Base-by-base conservation (phyloP, 2,797 vertebrate species). In the Ctenopoma kingsleyae region DNA sequence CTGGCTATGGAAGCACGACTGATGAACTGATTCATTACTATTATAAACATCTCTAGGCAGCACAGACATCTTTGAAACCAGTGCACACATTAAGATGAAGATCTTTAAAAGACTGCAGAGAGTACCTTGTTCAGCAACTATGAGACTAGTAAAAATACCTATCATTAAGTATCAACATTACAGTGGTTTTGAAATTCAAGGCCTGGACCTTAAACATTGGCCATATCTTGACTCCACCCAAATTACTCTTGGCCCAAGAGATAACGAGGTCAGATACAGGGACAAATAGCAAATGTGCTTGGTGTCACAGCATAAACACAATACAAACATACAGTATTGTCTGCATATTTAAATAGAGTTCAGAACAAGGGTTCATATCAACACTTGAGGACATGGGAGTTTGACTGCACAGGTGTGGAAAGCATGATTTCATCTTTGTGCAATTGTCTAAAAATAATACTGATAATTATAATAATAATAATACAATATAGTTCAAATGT, bases 11-110 rank as follows among this genome's bases (percentile, higher is more conserved):
- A 72, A 60, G 23, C 59, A 67, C 19, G 20, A 20, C 67, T 47
- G 58, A 83, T 73, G 27, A 84, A 80, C 57, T 19, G 49, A 80
- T 76, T 74, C 63, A 83, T 90, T 87, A 81, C 44, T 48, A 83
- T 70, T 82, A 81, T 57, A 62, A 87, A 88, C 66, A 84, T 77
- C 85, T 78, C 20, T 52, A 35, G 71, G 85, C 62, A 9, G 50
- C n/a, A 43, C 55, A 48, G 56, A 52, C 43, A 48, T 44, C 41
- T 63, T 74, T 77, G 55, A 56, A 55, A 66, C 61, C 35, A 25
- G 69, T 57, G 67, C 68, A 78, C 72, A 65, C 30, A 81, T 80
- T 77, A 71, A 27, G 60, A 79, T 72, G 44, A 22, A 43, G 23
- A 72, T 66, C 58, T 62, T 72, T 70, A 76, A 67, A 65, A 62